These are phyloP conservation scores for Leistus spinibarbis DNA, from an alignment of 2,888 invertebrate genomes.

Conservation along the genomic window DNA sequence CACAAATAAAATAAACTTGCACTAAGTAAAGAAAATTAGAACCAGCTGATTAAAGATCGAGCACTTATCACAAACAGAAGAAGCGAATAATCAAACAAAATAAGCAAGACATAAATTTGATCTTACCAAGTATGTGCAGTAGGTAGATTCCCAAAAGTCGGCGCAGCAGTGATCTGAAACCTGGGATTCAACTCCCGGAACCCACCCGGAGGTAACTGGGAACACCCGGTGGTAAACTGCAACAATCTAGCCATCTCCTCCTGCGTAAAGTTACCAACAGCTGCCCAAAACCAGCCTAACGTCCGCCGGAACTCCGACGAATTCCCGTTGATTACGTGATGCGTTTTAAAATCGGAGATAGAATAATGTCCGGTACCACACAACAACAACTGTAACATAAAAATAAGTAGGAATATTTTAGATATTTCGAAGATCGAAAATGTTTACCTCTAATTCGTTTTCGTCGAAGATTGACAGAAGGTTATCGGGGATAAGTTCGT, in stretches of 20 bases:
- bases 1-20: no score
- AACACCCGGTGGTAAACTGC: constrained; percentile 93
- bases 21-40: no score
- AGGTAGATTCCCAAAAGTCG: constrained; percentile 87
- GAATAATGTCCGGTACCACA: constrained; percentile 94
- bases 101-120: no score
- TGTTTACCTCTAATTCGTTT: constrained; percentile 89
- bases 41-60: no score
- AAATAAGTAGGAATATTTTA: not conserved
- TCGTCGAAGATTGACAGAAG: constrained; percentile 94
- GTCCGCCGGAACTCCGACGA: constrained; percentile 83
- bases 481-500: constrained; percentile 90
- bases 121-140: constrained; percentile 93
- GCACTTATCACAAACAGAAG: not conserved
- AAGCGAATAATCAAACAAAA: constrained; percentile 38
- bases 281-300: constrained; percentile 90
- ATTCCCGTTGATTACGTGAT: constrained; percentile 84
- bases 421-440: not conserved
- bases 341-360: constrained; percentile 85
- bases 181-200: constrained; percentile 88
- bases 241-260: constrained; percentile 91
- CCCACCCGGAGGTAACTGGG: constrained; percentile 89
- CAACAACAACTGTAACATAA: constrained; percentile 73
- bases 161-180: constrained; percentile 90
- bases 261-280: constrained; percentile 84